Evolutionary conservation across 1,140 invertebrate species (phyloP).

Genomic region (Galleria mellonella): DNA sequence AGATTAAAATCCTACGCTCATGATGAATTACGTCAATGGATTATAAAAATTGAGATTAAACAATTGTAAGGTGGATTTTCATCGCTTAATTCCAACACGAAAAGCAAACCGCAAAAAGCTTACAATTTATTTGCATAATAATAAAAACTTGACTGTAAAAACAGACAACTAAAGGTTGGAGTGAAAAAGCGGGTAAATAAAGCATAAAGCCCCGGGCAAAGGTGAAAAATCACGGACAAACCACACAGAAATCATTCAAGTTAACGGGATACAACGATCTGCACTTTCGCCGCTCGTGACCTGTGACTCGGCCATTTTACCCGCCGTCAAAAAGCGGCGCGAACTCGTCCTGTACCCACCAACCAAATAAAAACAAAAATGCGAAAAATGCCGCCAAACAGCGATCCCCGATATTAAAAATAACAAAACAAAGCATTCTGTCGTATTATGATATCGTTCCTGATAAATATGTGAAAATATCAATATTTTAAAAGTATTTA

Average conservation of each 20-base stretch:
- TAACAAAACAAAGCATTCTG: no score
- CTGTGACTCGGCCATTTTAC: conserved; percentile 29
- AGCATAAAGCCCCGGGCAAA: conserved; percentile 14
- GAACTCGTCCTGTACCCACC: neutral
- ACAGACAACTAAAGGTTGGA: conserved; percentile 12
- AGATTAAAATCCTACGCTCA: no score
- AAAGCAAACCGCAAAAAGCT: no score
- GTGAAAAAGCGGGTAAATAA: conserved; percentile 24
- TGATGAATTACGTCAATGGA: no score
- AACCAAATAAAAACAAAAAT: conserved; percentile 1
- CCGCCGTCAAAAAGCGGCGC: neutral
- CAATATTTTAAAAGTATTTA: no score
- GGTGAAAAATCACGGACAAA: conserved; percentile 35
- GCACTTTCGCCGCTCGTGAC: conserved; percentile 33
- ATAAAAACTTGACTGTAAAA: conserved; percentile 17
- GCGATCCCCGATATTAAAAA: no score
- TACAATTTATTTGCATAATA: no score
- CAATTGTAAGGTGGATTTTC: no score
- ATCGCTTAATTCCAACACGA: no score
- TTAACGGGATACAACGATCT: conserved; percentile 43
- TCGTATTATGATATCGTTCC: no score
- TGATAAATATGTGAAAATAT: no score
- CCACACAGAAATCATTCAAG: conserved; percentile 39
- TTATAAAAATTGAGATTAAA: no score
- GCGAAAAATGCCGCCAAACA: neutral